Evolutionary conservation across 2,797 vertebrate species (phyloP).

Genomic region (Yasuhikotakia modesta): DNA sequence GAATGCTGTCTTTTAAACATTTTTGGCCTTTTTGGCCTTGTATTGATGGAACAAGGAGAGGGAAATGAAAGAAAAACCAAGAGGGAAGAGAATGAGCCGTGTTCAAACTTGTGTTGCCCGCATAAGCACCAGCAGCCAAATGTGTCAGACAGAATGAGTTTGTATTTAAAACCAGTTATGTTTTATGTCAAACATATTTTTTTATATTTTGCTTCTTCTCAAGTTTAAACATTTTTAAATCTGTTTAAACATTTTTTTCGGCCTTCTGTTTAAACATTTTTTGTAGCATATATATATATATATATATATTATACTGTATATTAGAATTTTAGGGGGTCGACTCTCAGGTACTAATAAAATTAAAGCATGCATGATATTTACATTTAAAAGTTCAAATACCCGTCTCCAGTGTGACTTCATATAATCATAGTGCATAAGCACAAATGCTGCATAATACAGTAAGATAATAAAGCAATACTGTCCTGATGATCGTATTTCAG

Average conservation of each 20-base stretch:
- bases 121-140: neutral
- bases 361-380: neutral
- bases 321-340: neutral
- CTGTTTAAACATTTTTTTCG: no score
- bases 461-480: conserved; percentile 27
- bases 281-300: no score
- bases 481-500: conserved; percentile 27
- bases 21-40: neutral
- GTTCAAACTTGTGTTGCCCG: neutral
- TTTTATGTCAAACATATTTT: no score
- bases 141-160: neutral
- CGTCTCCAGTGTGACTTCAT: neutral
- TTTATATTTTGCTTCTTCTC: no score
- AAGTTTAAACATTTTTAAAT: no score
- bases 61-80: neutral
- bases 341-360: neutral
- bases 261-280: no score
- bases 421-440: conserved; percentile 5
- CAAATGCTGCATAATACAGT: conserved; percentile 1
- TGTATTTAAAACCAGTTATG: neutral
- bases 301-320: no score
- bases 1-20: conserved; percentile 51
- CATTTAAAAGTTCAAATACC: neutral
- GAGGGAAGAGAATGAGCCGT: neutral
- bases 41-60: neutral